phyloP scores from a whole-genome alignment of 2,888 invertebrate species.

The Fissipunctia ypsillon region DNA sequence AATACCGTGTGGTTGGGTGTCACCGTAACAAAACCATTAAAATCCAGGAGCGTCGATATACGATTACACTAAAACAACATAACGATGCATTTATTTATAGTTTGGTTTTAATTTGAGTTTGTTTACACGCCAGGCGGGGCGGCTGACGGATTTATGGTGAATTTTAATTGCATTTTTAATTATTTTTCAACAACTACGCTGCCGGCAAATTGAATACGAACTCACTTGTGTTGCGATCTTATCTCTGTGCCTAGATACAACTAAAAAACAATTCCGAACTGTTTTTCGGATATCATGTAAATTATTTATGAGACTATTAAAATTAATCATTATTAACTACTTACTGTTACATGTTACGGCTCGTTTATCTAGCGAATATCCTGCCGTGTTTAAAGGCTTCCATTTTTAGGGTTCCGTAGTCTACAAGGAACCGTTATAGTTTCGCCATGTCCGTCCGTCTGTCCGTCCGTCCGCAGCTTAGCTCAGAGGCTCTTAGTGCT shows the following conservation, averaged over 20 bases:
- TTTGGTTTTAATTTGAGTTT: slow-evolving; percentile 78
- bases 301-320: slow-evolving; percentile 64
- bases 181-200: slow-evolving; percentile 86
- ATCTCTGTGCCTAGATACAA: slow-evolving; percentile 73
- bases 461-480: no score
- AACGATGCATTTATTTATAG: slow-evolving; percentile 79
- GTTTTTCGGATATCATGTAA: slow-evolving; percentile 56
- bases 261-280: slow-evolving; percentile 59
- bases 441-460: no score
- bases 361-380: slow-evolving; percentile 47
- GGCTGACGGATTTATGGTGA: slow-evolving; percentile 86
- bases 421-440: no score
- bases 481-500: no score
- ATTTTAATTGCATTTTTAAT: slow-evolving; percentile 89
- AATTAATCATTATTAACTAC: slow-evolving; percentile 55
- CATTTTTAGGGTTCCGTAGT: no score
- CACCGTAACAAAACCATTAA: slow-evolving; percentile 69
- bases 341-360: slow-evolving; percentile 42
- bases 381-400: slow-evolving; percentile 32
- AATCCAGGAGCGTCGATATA: slow-evolving; percentile 69
- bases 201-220: slow-evolving; percentile 86
- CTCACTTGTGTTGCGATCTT: slow-evolving; percentile 79
- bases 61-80: slow-evolving; percentile 77
- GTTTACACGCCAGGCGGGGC: slow-evolving; percentile 84
- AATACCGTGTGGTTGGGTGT: slow-evolving; percentile 63